Evolutionary conservation across 1,140 invertebrate species (phyloP).

Genomic region (Drosophila saltans): DNA sequence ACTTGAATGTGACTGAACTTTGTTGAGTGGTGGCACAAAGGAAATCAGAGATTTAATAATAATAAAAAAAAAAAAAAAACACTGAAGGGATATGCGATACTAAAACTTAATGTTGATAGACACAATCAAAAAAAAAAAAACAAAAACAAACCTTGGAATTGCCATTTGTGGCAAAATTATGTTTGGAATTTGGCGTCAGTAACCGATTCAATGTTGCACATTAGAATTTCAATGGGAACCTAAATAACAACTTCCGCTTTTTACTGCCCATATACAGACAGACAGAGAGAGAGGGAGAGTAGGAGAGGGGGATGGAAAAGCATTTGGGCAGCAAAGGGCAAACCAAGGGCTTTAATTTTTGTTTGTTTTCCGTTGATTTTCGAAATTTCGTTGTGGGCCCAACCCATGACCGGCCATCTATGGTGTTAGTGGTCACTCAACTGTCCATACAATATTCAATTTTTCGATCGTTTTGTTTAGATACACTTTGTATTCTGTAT

Average conservation of each 20-base stretch:
- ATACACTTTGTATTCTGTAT: slow-evolving; percentile 59
- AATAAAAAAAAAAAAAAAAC: slow-evolving; percentile 2
- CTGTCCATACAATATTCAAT: slow-evolving; percentile 56
- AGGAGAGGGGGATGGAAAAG: slow-evolving; percentile 17
- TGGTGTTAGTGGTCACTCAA: slow-evolving; percentile 48
- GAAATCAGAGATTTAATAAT: slow-evolving; percentile 28
- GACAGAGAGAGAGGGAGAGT: not conserved
- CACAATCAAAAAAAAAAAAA: slow-evolving; percentile 5
- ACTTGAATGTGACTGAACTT: slow-evolving; percentile 77
- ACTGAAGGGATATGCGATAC: slow-evolving; percentile 26
- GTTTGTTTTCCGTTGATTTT: slow-evolving; percentile 3
- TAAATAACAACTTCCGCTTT: slow-evolving; percentile 76
- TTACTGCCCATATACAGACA: slow-evolving; percentile 31
- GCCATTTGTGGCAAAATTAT: slow-evolving; percentile 52
- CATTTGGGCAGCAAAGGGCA: slow-evolving; percentile 56
- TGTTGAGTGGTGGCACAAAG: slow-evolving; percentile 29
- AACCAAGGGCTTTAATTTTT: slow-evolving; percentile 35
- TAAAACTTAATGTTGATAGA: slow-evolving; percentile 45
- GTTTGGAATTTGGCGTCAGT: slow-evolving; percentile 52
- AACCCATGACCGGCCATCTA: slow-evolving; percentile 8
- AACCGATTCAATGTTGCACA: slow-evolving; percentile 39
- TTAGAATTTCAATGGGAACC: slow-evolving; percentile 74
- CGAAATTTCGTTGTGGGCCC: not conserved
- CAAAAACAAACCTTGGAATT: slow-evolving; percentile 34
- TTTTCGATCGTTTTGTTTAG: slow-evolving; percentile 46